These are phyloP conservation scores for Odontomyia ornata DNA, from an alignment of 2,888 invertebrate genomes.

Conservation along the genomic window DNA sequence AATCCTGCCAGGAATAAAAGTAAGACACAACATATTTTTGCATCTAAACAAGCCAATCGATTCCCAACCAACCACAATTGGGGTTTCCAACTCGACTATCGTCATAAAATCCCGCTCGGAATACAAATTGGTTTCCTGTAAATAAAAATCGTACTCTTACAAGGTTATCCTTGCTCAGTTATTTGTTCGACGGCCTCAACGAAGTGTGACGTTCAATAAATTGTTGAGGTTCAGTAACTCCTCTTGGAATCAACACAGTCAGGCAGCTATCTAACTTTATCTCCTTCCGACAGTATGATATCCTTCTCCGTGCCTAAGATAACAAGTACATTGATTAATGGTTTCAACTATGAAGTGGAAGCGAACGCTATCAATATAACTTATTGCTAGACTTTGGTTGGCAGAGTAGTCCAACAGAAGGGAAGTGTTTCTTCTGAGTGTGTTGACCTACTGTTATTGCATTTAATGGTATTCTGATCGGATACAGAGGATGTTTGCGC, in stretches of 20 bases:
- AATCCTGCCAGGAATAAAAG: no score
- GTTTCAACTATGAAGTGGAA: slow-evolving; percentile 17
- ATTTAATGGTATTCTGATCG: neutral
- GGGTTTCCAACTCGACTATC: neutral
- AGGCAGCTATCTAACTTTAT: neutral
- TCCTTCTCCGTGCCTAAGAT: neutral
- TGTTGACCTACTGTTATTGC: neutral
- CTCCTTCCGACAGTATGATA: slow-evolving; percentile 14
- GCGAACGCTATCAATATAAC: slow-evolving; percentile 38
- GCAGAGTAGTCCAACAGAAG: neutral
- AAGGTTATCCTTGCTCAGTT: neutral
- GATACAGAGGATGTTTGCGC: neutral
- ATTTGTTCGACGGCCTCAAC: neutral
- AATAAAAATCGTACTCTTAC: neutral
- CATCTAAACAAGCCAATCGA: no score
- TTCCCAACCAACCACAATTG: neutral
- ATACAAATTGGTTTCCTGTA: slow-evolving; percentile 26
- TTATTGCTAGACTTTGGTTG: neutral
- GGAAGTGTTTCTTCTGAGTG: neutral
- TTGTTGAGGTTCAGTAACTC: slow-evolving; percentile 12
- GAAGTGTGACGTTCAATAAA: neutral
- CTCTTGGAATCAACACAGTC: neutral
- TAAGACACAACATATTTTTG: no score
- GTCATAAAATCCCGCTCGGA: neutral
- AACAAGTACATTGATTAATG: slow-evolving; percentile 41